These are phyloP conservation scores for Neomonachus schauinslandi DNA, from an alignment of 2,113 vertebrate genomes.

Conservation along the genomic window DNA sequence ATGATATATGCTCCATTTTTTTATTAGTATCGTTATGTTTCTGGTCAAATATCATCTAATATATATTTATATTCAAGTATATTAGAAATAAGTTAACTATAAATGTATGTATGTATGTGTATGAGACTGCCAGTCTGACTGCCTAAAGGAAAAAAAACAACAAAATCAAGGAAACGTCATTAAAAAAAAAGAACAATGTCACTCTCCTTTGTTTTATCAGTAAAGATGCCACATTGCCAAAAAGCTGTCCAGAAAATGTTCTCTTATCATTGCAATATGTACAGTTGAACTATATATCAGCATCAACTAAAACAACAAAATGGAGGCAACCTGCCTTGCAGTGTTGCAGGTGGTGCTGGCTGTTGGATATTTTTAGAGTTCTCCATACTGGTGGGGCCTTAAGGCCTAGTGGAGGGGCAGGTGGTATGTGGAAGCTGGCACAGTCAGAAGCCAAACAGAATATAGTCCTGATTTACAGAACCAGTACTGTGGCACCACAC, in stretches of 20 bases:
- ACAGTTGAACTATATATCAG: slow-evolving; percentile 26
- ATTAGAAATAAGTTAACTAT: not conserved
- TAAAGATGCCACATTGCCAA: not conserved
- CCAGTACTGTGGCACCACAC: not conserved
- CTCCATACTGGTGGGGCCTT: not conserved
- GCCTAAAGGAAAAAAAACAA: not conserved
- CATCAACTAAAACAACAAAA: not conserved
- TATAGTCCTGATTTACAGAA: slow-evolving; percentile 62
- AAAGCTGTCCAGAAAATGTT: slow-evolving; percentile 54
- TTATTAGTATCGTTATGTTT: not conserved
- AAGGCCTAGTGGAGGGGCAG: slow-evolving; percentile 61
- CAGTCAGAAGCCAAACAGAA: slow-evolving; percentile 48
- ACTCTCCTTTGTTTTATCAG: slow-evolving; percentile 32
- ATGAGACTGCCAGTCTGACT: not conserved
- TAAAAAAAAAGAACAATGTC: slow-evolving; percentile 39
- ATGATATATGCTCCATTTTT: not conserved
- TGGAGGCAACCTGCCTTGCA: slow-evolving; percentile 11
- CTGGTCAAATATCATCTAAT: not conserved
- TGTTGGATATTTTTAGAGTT: slow-evolving; percentile 46
- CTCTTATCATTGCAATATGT: slow-evolving; percentile 38
- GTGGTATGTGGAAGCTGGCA: slow-evolving; percentile 42
- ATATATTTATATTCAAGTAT: not conserved
- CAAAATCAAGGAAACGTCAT: not conserved
- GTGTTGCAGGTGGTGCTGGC: slow-evolving; percentile 65
- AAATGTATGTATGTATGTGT: not conserved